Evolutionary conservation across 2,797 vertebrate species (phyloP).

Genomic region (Alosa sapidissima): DNA sequence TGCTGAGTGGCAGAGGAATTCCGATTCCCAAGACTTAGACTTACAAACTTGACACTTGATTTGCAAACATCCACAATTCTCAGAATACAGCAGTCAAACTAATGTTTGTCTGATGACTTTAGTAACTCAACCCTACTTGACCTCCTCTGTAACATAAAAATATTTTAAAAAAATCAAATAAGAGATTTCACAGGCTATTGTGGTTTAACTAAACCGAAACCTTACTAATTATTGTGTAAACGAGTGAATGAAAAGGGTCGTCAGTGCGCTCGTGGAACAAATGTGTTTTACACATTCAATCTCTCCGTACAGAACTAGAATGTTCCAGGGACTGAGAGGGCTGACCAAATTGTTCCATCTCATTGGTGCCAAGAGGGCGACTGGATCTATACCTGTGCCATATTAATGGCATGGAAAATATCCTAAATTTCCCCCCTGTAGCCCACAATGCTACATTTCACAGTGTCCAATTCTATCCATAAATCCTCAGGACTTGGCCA

Average conservation of each 20-base stretch:
- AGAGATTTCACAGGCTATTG: too few species aligned
- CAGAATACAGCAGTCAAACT: too few species aligned
- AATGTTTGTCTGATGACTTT: too few species aligned
- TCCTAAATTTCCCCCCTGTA: neutral
- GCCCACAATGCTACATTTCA: neutral
- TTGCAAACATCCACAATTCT: too few species aligned
- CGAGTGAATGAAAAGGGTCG: neutral
- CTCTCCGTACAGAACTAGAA: neutral
- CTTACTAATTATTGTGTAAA: neutral
- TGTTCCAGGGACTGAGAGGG: neutral
- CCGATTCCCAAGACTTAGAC: too few species aligned
- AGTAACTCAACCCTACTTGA: too few species aligned
- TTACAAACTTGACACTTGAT: too few species aligned
- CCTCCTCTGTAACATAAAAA: too few species aligned
- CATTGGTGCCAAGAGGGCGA: neutral
- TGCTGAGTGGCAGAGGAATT: too few species aligned
- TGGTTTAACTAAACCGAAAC: too few species aligned
- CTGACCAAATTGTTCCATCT: neutral
- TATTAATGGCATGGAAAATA: conserved; percentile 13
- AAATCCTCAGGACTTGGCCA: neutral
- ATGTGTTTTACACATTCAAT: neutral
- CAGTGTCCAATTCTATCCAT: neutral
- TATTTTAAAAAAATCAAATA: too few species aligned
- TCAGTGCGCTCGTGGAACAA: neutral
- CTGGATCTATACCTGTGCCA: conserved; percentile 22